These are phyloP conservation scores for Cephalopterus ornatus DNA, from an alignment of 2,113 vertebrate species.

Conservation along the genomic window DNA sequence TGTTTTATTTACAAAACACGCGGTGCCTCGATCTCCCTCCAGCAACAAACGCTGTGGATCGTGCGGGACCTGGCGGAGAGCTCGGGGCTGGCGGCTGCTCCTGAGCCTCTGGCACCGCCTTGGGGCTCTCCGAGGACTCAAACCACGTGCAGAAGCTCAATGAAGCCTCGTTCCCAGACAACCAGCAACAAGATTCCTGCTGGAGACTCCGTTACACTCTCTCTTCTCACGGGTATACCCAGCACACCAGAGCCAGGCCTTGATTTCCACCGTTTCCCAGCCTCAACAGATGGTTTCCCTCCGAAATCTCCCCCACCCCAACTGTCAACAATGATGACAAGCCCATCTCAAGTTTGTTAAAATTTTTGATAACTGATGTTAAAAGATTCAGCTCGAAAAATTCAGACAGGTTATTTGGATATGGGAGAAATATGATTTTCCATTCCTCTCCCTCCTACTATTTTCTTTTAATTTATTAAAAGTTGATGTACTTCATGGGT, in stretches of 20 bases:
- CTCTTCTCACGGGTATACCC: neutral
- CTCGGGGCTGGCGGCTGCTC: neutral
- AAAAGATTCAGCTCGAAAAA: neutral
- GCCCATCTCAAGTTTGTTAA: neutral
- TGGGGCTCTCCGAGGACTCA: neutral
- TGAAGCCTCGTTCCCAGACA: neutral
- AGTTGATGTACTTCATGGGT: neutral
- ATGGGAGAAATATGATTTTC: neutral
- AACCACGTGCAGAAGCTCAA: neutral
- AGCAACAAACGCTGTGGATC: neutral
- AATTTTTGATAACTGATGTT: neutral
- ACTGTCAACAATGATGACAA: neutral
- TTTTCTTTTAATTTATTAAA: neutral
- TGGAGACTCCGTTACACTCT: neutral
- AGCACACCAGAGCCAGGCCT: neutral
- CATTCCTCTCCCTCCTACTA: neutral
- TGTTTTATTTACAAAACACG: conserved; percentile 54
- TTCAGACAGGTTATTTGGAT: neutral
- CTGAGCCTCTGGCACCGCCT: neutral
- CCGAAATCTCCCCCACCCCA: neutral
- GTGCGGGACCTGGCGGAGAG: neutral
- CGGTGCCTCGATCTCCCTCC: neutral
- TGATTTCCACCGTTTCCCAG: neutral
- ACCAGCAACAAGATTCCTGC: neutral
- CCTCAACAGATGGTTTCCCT: neutral